These are phyloP conservation scores for Poeciliopsis retropinna DNA, from an alignment of 2,113 vertebrate genomes.

Conservation along the genomic window DNA sequence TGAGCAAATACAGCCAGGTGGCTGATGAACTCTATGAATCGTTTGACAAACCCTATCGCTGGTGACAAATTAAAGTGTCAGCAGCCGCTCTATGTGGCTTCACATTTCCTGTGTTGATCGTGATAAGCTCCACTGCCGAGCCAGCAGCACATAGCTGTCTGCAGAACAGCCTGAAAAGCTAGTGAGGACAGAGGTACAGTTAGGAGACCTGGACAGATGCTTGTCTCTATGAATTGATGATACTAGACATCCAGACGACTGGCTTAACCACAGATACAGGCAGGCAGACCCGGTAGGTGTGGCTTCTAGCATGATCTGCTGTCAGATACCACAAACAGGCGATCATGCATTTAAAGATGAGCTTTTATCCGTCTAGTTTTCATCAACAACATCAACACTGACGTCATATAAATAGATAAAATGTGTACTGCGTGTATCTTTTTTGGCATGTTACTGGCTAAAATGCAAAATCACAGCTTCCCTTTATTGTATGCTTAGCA, in stretches of 20 bases:
- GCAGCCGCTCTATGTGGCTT: slow-evolving; percentile 27
- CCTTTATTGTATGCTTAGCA: too few relatives aligned
- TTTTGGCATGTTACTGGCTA: background rate
- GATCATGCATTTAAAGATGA: background rate
- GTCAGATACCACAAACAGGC: background rate
- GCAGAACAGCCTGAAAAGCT: slow-evolving; percentile 29
- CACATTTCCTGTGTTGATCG: slow-evolving; percentile 50
- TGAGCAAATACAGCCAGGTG: slow-evolving; percentile 50
- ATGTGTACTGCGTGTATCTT: background rate
- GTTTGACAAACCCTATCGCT: slow-evolving; percentile 66
- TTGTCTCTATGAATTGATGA: slow-evolving; percentile 58
- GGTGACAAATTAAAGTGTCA: slow-evolving; percentile 69
- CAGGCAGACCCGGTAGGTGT: slow-evolving; percentile 3
- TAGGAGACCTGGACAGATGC: slow-evolving; percentile 52
- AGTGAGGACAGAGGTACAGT: slow-evolving; percentile 40
- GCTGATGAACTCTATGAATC: slow-evolving; percentile 53
- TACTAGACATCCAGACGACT: slow-evolving; percentile 53
- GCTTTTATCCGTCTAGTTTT: background rate
- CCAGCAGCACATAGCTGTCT: slow-evolving; percentile 31
- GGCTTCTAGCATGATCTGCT: background rate
- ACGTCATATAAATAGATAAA: background rate
- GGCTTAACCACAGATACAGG: slow-evolving; percentile 26
- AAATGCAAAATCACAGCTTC: too few relatives aligned
- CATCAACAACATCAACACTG: background rate
- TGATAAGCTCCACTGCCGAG: slow-evolving; percentile 37